These are phyloP conservation scores for Alfaro cultratus DNA, from an alignment of 2,797 vertebrate genomes.

Conservation along the genomic window DNA sequence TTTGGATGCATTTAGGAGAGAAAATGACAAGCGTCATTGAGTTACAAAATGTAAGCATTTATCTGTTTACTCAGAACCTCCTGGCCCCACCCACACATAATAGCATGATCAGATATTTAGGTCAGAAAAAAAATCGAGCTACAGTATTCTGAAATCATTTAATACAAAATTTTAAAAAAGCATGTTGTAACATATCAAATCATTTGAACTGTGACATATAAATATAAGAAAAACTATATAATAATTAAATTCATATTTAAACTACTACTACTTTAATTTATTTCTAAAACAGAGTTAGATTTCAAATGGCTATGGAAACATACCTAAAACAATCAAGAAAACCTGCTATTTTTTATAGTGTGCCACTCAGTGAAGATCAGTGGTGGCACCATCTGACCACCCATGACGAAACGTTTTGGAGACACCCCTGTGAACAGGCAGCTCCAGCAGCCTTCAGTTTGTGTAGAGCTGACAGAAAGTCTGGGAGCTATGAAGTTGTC, in stretches of 20 bases:
- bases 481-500: constrained; percentile 26
- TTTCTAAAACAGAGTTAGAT: not conserved
- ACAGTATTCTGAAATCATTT: not conserved
- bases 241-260: not conserved
- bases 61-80: not conserved
- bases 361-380: not conserved
- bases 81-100: not conserved
- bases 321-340: not conserved
- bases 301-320: not conserved
- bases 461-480: constrained; percentile 28
- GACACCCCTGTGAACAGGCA: not conserved
- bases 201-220: not conserved
- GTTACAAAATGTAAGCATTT: not conserved
- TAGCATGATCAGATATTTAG: not conserved
- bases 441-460: constrained; percentile 15
- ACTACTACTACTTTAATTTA: not conserved
- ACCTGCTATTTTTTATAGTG: not conserved
- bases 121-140: not conserved
- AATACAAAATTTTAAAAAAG: not conserved
- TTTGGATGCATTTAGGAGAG: not conserved
- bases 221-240: not conserved
- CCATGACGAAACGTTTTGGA: not conserved
- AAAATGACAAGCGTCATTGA: not conserved
- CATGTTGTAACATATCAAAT: not conserved
- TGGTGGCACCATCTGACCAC: not conserved